Evolutionary conservation across 2,888 invertebrate species (phyloP), one percentile per base, ranked within the genome.

Genomic region (Plagiodera versicolora): DNA sequence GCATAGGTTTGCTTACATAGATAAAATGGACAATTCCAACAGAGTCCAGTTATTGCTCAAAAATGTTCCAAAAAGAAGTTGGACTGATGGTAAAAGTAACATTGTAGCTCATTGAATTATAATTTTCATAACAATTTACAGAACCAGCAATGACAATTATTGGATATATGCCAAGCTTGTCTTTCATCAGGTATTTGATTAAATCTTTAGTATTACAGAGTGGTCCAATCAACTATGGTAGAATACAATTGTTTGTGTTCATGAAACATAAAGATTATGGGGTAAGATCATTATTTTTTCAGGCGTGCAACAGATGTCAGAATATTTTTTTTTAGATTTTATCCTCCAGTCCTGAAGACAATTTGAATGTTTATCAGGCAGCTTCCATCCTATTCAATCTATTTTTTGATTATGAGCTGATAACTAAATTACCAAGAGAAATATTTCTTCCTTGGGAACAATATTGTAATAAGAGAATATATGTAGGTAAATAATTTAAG

Each of bases 381-480:
- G 75, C 82, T 11, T 83, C 87, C 49, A 83, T 89, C 20, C 74
- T 91, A 18, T 90, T 90, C 72, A 87, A 90, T 79, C 76, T 87
- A 47, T 80, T 92, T 32, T 91, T 91, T 75, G 83, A 89, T 67
- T 83, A 80, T 69, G 81, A 86, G 72, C 74, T 87, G 16, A 75
- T 92, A 11, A 83, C 83, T 2, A 84, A 83, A 74, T 79, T 89
- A 61, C 86, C 88, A 0, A 83, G 86, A 63, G 81, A 84, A n/a
- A 83, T 86, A 50, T 90, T 87, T 76, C 71, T 90, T 51, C 92
- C 92, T 0, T 86, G 86, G 85, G 83, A 66, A 73, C 58, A 45
- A 46, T 48, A 32, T 32, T 39, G 35, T 45, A 50, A 39, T 19
- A 16, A 45, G 19, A 35, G 16, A 20, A 17, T 30, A 3, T 44